Conservation (phyloP, 2,113 vertebrate species). For the Boulengeromyrus knoepffleri region DNA sequence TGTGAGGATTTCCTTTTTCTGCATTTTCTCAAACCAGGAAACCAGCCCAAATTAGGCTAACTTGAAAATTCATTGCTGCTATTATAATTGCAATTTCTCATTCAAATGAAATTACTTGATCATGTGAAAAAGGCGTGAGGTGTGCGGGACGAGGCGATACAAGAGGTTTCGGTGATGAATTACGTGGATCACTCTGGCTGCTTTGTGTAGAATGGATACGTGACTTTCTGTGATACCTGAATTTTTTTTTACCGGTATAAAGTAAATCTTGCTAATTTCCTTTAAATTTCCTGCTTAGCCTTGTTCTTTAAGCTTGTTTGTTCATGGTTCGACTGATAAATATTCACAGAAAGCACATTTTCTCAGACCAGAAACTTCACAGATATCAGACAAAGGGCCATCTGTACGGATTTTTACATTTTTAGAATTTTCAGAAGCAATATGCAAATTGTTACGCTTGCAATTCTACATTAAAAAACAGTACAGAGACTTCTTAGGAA, state of each 20-base stretch:
- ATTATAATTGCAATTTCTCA: background rate
- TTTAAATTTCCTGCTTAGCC: background rate
- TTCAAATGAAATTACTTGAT: background rate
- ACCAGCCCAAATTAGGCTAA: background rate
- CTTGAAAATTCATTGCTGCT: background rate
- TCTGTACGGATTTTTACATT: background rate
- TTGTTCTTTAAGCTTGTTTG: background rate
- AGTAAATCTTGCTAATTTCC: background rate
- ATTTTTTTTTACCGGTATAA: background rate
- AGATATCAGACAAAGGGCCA: background rate
- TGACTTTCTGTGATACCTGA: background rate
- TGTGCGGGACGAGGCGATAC: background rate
- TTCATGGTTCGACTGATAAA: background rate
- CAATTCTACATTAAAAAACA: background rate
- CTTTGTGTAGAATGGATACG: background rate
- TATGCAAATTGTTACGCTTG: conserved; percentile 3
- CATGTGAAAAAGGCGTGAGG: background rate
- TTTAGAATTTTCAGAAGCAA: background rate
- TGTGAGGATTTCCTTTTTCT: background rate
- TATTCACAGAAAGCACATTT: background rate
- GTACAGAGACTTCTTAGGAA: background rate
- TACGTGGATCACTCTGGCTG: background rate
- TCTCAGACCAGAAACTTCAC: background rate
- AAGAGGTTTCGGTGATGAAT: background rate
- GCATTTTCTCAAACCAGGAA: background rate